Base-by-base conservation (phyloP, 2,888 invertebrate species). In the Synergus itoensis region DNA sequence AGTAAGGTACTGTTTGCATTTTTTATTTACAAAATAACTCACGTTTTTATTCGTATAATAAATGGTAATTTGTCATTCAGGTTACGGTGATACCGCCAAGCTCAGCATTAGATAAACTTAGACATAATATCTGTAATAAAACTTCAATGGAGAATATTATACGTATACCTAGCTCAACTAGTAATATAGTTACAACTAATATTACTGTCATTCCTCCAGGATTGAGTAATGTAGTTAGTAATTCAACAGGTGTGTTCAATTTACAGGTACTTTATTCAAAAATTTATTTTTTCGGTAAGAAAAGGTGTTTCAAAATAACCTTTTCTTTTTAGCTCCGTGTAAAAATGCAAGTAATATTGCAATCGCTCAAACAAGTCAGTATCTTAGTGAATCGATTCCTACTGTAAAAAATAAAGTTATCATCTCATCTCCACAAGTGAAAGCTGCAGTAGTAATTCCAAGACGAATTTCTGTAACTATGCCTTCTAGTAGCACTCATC, bases 401-500 rank as follows among this genome's bases (percentile, higher is more conserved):
- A 63, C 28, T 57, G 76, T 73, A 12, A 84, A 82, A 82, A 80
- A n/a, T 75, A 82, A 82, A 76, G 78, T 78, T 21, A 82, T 79
- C 18, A 18, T 79, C 16, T 79, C 77, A 78, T 48, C 81, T 9
- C 57, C 82, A 40, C 77, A 79, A 79, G 78, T 78, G 43, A 82
- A 82, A 81, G 41, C 79, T 77, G 57, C 45, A 41, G 65, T 77
- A 14, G 53, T 65, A 65, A 48, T 41, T 36, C 48, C 65, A 12
- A 77, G 41, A 53, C 48, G 36, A 36, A 73, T 73, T 73, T 73
- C 73, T 9, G 65, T 53, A 16, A 45, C 67, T 64, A 57, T 64
- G 41, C 16, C 77, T 16, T 57, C 45, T 16, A 73, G 60, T 62
- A 43, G 41, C 62, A 79, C 78, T 79, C 82, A 82, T 65, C 77